Conservation (phyloP, 2,888 invertebrate species). For the Drosophila tripunctata region DNA sequence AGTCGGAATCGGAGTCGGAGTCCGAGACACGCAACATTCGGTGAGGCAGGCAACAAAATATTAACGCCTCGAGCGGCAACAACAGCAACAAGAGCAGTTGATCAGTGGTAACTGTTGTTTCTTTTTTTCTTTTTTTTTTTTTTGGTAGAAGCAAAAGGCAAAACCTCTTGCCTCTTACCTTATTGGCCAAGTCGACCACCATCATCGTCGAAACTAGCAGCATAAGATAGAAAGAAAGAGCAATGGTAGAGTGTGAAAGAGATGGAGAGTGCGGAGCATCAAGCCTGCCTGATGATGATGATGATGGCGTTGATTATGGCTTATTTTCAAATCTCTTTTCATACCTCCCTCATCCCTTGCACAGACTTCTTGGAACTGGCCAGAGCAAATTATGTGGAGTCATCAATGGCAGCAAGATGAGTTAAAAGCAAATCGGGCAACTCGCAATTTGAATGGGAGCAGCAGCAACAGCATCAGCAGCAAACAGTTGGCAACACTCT, state of each 20-base stretch:
- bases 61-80: conserved; percentile 71
- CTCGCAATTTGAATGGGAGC: conserved; percentile 41
- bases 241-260: conserved; percentile 8
- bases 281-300: conserved; percentile 42
- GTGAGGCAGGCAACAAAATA: conserved; percentile 69
- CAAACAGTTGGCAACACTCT: conserved; percentile 14
- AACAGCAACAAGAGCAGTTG: conserved; percentile 39
- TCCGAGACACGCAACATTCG: conserved; percentile 68
- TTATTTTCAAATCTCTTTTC: conserved; percentile 80
- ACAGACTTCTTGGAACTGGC: conserved; percentile 67
- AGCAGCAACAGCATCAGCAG: conserved; percentile 18
- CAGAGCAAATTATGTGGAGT: conserved; percentile 70
- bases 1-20: conserved; percentile 46
- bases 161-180: conserved; percentile 79
- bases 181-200: conserved; percentile 80
- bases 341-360: conserved; percentile 44
- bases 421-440: conserved; percentile 12
- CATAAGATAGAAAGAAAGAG: background rate
- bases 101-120: conserved; percentile 73
- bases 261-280: conserved; percentile 25
- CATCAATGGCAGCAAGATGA: conserved; percentile 64
- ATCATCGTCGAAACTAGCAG: conserved; percentile 69
- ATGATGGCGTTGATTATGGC: conserved; percentile 80
- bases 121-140: too few species aligned
- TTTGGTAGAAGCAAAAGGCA: conserved; percentile 52